Conservation (phyloP, 2,797 vertebrate species). For the Acrossocheilus fasciatus region DNA sequence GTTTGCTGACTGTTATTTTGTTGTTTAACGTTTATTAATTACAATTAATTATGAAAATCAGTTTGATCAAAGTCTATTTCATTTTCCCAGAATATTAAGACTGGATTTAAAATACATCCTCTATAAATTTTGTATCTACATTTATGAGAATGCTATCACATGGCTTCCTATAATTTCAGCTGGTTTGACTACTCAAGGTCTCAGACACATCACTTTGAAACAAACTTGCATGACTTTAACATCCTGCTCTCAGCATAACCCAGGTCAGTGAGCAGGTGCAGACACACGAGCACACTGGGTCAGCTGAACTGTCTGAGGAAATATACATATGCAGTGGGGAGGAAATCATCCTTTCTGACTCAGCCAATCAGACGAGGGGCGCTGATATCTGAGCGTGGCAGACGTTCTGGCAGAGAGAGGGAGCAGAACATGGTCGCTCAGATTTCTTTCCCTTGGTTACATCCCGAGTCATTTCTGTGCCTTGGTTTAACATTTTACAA, state of each 20-base stretch:
- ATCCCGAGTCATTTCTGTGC: neutral
- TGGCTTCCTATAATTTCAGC: neutral
- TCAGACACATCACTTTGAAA: conserved; percentile 13
- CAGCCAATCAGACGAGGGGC: conserved; percentile 11
- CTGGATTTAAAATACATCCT: neutral
- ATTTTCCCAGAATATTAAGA: neutral
- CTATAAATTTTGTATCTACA: neutral
- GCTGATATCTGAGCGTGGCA: conserved; percentile 29
- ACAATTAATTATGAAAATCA: neutral
- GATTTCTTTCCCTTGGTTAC: neutral
- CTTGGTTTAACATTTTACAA: neutral
- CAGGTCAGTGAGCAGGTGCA: neutral
- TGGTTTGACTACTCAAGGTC: neutral
- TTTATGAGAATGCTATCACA: neutral
- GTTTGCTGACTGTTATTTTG: neutral
- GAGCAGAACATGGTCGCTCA: conserved; percentile 9
- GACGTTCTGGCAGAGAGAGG: conserved; percentile 18
- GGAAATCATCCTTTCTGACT: conserved; percentile 32
- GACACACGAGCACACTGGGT: conserved; percentile 6
- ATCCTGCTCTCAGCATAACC: conserved; percentile 3
- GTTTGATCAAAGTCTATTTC: neutral
- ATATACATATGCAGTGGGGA: neutral
- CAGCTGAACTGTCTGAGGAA: conserved; percentile 16
- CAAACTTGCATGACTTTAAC: conserved; percentile 25
- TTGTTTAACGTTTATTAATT: neutral